Evolutionary conservation across 2,888 invertebrate species (phyloP).

Genomic region (Ennomos erosarius): DNA sequence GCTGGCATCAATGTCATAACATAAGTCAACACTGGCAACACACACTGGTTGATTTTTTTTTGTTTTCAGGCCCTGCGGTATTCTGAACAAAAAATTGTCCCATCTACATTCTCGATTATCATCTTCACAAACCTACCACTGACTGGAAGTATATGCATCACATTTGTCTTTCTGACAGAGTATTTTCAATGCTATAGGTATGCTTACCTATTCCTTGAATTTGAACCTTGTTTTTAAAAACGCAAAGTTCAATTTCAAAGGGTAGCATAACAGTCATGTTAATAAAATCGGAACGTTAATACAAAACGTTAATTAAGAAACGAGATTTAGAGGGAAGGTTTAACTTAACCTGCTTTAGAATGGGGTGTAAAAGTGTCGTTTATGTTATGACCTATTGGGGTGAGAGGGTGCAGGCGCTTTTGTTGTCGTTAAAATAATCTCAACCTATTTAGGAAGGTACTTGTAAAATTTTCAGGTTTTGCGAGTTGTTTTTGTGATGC

Average conservation of each 20-base stretch:
- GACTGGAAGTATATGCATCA: constrained; percentile 59
- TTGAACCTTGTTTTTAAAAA: constrained; percentile 14
- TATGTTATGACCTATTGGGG: constrained; percentile 24
- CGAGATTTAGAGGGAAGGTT: constrained; percentile 51
- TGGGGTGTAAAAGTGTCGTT: constrained; percentile 26
- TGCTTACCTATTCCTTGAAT: constrained; percentile 37
- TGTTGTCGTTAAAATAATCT: not conserved
- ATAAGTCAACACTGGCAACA: too few relatives aligned
- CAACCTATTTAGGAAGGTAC: too few relatives aligned
- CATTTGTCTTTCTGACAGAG: constrained; percentile 68
- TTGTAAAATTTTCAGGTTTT: not conserved
- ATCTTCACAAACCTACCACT: constrained; percentile 49
- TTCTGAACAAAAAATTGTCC: too few relatives aligned
- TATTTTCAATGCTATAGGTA: constrained; percentile 61
- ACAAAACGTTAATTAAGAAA: constrained; percentile 63
- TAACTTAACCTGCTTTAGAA: constrained; percentile 38
- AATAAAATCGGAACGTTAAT: constrained; percentile 61
- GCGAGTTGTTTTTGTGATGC: not conserved
- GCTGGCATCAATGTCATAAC: too few relatives aligned
- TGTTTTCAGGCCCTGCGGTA: too few relatives aligned
- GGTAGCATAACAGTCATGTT: constrained; percentile 41
- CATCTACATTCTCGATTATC: constrained; percentile 44
- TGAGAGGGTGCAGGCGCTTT: constrained; percentile 1
- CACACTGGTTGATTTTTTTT: too few relatives aligned
- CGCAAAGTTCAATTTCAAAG: constrained; percentile 1